Percentiles rank a stretch among this genome's conserved stretches.
These are phyloP conservation scores for Malacoraja senta DNA, from an alignment of 2,797 vertebrate species.

Conservation along the genomic window DNA sequence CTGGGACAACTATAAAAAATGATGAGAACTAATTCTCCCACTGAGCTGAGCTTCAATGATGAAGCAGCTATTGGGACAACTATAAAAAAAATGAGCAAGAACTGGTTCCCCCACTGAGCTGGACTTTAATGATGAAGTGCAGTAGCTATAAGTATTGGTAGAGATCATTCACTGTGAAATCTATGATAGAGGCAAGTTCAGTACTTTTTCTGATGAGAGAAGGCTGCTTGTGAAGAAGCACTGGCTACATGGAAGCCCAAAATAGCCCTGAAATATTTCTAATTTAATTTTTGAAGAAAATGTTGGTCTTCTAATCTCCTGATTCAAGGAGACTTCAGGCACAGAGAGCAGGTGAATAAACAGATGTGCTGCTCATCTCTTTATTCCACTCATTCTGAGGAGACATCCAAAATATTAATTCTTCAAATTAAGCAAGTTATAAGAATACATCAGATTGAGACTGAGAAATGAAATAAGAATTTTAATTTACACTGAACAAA, in stretches of 20 bases:
- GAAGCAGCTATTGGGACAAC: not conserved
- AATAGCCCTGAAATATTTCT: not conserved
- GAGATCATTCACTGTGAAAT: not conserved
- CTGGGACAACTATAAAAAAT: not conserved
- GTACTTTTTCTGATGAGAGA: not conserved
- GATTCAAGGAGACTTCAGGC: not conserved
- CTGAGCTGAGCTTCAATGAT: not conserved
- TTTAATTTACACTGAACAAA: not conserved
- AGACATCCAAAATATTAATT: not conserved
- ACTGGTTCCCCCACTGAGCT: not conserved
- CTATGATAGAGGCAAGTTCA: not conserved
- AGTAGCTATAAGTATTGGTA: not conserved
- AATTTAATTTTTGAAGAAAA: not conserved
- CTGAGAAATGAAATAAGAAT: not conserved
- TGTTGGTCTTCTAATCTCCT: not conserved
- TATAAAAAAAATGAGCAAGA: too few species aligned
- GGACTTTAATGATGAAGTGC: not conserved
- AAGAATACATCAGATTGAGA: not conserved
- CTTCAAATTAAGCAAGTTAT: not conserved
- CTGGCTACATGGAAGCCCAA: not conserved
- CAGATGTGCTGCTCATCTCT: not conserved
- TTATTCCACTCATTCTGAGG: not conserved
- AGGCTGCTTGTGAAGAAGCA: not conserved
- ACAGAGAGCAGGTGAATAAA: not conserved
- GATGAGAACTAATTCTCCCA: not conserved